Conservation (phyloP, 2,113 vertebrate species). For the Ceratotherium simum region DNA sequence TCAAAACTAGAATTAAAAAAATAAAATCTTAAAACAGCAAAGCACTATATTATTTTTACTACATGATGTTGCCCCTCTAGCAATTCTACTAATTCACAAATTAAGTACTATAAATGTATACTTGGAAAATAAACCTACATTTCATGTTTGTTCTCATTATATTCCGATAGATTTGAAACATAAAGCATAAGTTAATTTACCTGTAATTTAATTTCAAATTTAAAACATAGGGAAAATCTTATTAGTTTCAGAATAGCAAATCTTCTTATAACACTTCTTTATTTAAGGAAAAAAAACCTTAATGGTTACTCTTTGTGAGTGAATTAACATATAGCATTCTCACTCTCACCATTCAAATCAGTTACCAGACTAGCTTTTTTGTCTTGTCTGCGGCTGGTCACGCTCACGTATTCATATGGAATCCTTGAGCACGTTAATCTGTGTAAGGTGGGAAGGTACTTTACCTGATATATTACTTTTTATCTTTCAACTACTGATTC, state of each 20-base stretch:
- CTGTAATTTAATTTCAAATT: not conserved
- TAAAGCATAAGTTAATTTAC: not conserved
- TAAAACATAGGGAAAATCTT: not conserved
- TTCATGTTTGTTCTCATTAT: not conserved
- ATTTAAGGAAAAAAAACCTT: not conserved
- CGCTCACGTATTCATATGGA: not conserved
- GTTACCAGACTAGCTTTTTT: not conserved
- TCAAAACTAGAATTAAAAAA: not conserved
- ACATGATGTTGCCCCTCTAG: not conserved
- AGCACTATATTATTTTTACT: not conserved
- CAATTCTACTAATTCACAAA: not conserved
- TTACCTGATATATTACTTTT: not conserved
- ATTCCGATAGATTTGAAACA: not conserved
- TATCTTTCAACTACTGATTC: not conserved
- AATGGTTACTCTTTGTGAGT: not conserved
- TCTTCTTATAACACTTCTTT: not conserved
- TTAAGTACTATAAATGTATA: not conserved
- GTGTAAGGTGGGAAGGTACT: not conserved
- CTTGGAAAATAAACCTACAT: not conserved
- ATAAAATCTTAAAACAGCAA: not conserved
- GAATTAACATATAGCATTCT: not conserved
- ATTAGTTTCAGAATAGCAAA: not conserved
- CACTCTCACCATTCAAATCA: not conserved
- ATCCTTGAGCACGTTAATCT: not conserved
- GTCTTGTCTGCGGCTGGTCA: not conserved